phyloP scores from a whole-genome alignment of 2,113 vertebrate species.

The Hippolais icterina region DNA sequence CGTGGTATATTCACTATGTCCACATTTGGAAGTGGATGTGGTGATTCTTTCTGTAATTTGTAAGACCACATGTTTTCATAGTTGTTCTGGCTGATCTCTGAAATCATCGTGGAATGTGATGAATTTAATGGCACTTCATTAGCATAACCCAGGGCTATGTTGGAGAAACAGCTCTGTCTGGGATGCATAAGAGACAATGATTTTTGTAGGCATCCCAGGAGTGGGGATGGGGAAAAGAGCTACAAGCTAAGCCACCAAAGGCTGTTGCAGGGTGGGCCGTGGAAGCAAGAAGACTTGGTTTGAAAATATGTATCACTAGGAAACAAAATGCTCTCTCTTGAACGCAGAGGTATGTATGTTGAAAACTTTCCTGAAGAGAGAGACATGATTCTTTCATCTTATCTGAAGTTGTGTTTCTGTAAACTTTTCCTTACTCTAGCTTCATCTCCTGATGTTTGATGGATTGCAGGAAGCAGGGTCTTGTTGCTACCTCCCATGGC shows the following conservation, averaged over 20 bases:
- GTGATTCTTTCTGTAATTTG: background rate
- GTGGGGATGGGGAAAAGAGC: background rate
- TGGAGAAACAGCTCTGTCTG: background rate
- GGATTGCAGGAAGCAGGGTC: background rate
- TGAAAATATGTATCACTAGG: background rate
- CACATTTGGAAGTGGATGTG: background rate
- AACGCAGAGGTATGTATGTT: background rate
- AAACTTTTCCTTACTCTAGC: background rate
- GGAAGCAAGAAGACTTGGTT: rapidly evolving
- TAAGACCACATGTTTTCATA: background rate
- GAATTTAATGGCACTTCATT: background rate
- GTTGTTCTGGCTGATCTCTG: background rate
- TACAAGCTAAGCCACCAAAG: background rate
- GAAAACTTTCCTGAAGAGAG: background rate
- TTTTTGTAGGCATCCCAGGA: background rate
- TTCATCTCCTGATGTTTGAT: background rate
- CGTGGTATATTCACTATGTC: background rate
- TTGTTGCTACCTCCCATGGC: background rate
- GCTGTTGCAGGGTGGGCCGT: background rate
- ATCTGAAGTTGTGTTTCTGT: background rate
- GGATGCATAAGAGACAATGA: background rate
- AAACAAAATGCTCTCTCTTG: background rate
- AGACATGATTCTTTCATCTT: background rate
- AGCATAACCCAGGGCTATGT: background rate
- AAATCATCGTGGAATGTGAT: background rate